Percentiles rank a stretch among this genome's conserved stretches.
Conservation (phyloP, 2,113 vertebrate species). For the Sardina pilchardus region DNA sequence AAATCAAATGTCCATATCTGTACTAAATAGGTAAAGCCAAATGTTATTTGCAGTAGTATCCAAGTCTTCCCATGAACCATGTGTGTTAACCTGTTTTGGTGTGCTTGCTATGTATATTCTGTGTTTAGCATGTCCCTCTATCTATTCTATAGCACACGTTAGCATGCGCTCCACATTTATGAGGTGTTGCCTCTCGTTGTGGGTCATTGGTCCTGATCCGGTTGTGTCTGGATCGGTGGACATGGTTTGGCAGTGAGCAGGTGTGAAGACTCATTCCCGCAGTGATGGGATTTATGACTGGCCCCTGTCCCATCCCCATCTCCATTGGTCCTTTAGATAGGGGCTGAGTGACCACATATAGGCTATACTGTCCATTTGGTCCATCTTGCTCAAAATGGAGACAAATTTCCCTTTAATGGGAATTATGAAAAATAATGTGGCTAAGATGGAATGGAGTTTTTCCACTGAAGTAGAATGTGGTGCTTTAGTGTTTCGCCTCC, state of each 20-base stretch:
- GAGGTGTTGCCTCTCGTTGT: slow-evolving; percentile 48
- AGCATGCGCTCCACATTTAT: slow-evolving; percentile 22
- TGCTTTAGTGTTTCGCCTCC: not conserved
- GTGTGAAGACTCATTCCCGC: slow-evolving; percentile 58
- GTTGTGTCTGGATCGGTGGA: slow-evolving; percentile 51
- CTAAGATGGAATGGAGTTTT: not conserved
- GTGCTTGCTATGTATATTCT: not conserved
- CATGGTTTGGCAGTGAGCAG: slow-evolving; percentile 57
- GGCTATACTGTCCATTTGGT: not conserved
- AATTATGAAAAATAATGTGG: not conserved
- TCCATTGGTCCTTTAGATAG: not conserved
- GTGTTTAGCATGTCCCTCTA: not conserved
- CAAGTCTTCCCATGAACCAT: not conserved
- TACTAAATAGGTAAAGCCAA: not conserved
- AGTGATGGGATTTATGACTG: slow-evolving; percentile 48
- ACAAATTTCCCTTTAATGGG: not conserved
- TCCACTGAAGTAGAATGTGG: not conserved
- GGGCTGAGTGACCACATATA: not conserved
- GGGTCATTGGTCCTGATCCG: slow-evolving; percentile 52
- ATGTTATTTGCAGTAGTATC: not conserved
- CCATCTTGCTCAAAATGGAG: not conserved
- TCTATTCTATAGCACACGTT: not conserved
- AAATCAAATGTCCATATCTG: not conserved
- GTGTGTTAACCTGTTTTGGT: not conserved
- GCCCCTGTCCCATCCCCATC: slow-evolving; percentile 27